phyloP scores from a whole-genome alignment of 2,888 invertebrate species.

The Hetaerina titia region DNA sequence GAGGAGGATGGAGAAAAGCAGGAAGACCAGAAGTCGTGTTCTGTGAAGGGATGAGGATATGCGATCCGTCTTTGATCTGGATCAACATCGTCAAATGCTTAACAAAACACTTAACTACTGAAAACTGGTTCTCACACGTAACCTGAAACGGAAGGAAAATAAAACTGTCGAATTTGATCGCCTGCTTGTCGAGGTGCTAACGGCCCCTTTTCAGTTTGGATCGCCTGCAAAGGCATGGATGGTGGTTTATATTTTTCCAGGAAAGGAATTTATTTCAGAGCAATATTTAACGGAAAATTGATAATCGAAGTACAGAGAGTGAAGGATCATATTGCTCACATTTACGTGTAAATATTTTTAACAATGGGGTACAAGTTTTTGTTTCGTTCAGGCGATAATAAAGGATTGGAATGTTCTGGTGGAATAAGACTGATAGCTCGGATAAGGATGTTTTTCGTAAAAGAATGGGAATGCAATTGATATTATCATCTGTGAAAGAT shows the following conservation, averaged over 20 bases:
- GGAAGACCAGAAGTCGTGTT: background rate
- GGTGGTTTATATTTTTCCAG: conserved; percentile 33
- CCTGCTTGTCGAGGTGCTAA: conserved; percentile 24
- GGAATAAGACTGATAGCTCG: conserved; percentile 64
- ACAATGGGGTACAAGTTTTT: conserved; percentile 2
- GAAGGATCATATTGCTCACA: conserved; percentile 33
- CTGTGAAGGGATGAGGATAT: conserved; percentile 23
- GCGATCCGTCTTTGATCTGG: conserved; percentile 17
- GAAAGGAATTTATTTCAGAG: conserved; percentile 48
- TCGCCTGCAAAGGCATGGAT: background rate
- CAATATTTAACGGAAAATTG: conserved; percentile 13
- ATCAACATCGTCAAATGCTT: background rate
- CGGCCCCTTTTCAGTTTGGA: conserved; percentile 10
- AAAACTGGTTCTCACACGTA: background rate
- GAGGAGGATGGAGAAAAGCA: background rate
- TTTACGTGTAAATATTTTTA: conserved; percentile 46
- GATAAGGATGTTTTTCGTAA: conserved; percentile 11
- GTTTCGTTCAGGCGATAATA: conserved; percentile 5
- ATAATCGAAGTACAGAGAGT: background rate
- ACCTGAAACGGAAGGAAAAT: background rate
- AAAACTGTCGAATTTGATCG: conserved; percentile 18
- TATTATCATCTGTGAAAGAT: conserved; percentile 16
- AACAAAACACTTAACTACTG: background rate
- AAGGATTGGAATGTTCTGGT: conserved; percentile 10
- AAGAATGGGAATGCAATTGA: background rate